Evolutionary conservation across 2,797 vertebrate species (phyloP).

Genomic region (Leptodactylus fallax): DNA sequence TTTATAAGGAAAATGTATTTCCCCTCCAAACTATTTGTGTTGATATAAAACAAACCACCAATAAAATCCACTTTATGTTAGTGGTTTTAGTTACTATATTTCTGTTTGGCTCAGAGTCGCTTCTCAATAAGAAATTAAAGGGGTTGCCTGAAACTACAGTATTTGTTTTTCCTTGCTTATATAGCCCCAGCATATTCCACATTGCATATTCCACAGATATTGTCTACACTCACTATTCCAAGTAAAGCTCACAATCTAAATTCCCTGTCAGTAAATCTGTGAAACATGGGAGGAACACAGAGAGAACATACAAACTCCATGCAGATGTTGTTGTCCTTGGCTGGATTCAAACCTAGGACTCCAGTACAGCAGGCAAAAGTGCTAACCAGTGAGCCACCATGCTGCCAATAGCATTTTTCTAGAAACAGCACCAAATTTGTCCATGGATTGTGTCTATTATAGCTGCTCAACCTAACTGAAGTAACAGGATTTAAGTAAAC

Average conservation of each 20-base stretch:
- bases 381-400: too few species aligned
- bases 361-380: too few species aligned
- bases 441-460: neutral
- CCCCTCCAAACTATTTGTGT: neutral
- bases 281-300: too few species aligned
- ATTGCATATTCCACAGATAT: too few species aligned
- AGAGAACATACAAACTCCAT: too few species aligned
- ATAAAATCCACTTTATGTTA: conserved; percentile 9
- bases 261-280: too few species aligned
- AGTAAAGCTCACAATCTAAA: too few species aligned
- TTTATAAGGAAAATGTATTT: conserved; percentile 9
- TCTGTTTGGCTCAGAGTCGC: neutral
- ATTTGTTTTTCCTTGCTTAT: too few species aligned
- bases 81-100: conserved; percentile 26
- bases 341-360: too few species aligned
- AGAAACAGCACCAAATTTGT: neutral
- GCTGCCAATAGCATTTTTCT: neutral
- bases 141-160: neutral
- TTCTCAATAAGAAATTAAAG: neutral
- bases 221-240: too few species aligned
- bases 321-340: too few species aligned
- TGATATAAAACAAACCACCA: conserved; percentile 22
- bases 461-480: neutral
- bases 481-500: neutral
- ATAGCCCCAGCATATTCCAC: too few species aligned